These are phyloP conservation scores for Linnaemya vulpina DNA, from an alignment of 2,888 invertebrate species.

Conservation along the genomic window DNA sequence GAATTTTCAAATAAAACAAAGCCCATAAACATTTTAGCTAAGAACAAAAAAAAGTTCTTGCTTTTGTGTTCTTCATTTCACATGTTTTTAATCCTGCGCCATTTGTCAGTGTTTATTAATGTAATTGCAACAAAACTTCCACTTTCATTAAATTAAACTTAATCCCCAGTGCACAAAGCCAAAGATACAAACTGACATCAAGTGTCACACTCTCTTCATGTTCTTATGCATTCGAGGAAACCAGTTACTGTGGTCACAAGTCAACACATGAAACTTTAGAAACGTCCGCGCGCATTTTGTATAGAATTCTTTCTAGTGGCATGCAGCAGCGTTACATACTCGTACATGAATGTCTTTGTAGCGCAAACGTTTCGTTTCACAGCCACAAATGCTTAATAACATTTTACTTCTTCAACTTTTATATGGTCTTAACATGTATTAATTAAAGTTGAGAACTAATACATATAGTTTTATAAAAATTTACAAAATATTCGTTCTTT, in stretches of 20 bases:
- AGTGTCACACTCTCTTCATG: slow-evolving; percentile 52
- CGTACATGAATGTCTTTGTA: background rate
- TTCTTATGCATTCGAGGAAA: slow-evolving; percentile 31
- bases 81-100: slow-evolving; percentile 42
- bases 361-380: background rate
- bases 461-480: slow-evolving; percentile 12
- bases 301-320: background rate
- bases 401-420: background rate
- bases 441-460: slow-evolving; percentile 9
- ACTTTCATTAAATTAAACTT: slow-evolving; percentile 62
- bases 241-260: slow-evolving; percentile 56
- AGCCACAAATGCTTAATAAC: slow-evolving; percentile 6
- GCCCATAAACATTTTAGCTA: background rate
- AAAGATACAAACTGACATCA: slow-evolving; percentile 43
- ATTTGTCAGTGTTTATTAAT: slow-evolving; percentile 60
- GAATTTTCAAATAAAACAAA: slow-evolving; percentile 2
- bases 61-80: slow-evolving; percentile 7
- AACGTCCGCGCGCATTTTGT: background rate
- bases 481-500: background rate
- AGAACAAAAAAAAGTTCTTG: background rate
- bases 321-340: background rate
- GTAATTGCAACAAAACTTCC: slow-evolving; percentile 60
- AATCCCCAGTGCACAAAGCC: slow-evolving; percentile 44
- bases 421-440: background rate
- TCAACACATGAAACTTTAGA: slow-evolving; percentile 36